Conservation (phyloP, 2,888 invertebrate genomes). For the Euzophera pinguis region DNA sequence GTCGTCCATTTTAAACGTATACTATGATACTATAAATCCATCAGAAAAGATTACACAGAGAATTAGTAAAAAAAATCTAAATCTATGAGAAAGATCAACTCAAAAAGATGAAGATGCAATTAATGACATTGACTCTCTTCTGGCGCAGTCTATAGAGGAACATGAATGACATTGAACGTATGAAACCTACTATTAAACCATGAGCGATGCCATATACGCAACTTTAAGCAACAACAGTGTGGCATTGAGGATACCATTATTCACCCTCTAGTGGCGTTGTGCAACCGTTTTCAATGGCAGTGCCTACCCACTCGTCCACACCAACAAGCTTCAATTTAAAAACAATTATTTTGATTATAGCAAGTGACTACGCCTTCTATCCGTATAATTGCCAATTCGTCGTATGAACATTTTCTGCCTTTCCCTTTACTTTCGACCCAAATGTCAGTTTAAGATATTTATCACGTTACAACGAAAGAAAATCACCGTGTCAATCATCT, state of each 20-base stretch:
- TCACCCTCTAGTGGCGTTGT: constrained; percentile 2
- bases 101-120: too few species aligned
- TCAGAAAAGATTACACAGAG: too few species aligned
- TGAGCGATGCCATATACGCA: neutral
- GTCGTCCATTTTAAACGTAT: too few species aligned
- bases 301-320: constrained; percentile 9
- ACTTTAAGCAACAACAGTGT: neutral
- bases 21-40: too few species aligned
- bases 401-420: neutral
- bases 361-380: neutral
- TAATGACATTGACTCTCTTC: too few species aligned
- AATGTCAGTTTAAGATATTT: neutral
- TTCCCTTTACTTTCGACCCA: neutral
- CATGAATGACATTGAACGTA: neutral
- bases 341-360: constrained; percentile 11
- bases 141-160: too few species aligned
- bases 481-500: constrained; percentile 1
- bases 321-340: constrained; percentile 8
- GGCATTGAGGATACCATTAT: constrained; percentile 7
- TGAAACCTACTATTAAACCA: neutral
- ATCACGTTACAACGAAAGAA: neutral
- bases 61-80: too few species aligned
- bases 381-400: neutral
- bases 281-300: constrained; percentile 9
- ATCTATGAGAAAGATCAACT: too few species aligned